These are phyloP conservation scores for Rutilus rutilus DNA, from an alignment of 2,113 vertebrate species.

Conservation along the genomic window DNA sequence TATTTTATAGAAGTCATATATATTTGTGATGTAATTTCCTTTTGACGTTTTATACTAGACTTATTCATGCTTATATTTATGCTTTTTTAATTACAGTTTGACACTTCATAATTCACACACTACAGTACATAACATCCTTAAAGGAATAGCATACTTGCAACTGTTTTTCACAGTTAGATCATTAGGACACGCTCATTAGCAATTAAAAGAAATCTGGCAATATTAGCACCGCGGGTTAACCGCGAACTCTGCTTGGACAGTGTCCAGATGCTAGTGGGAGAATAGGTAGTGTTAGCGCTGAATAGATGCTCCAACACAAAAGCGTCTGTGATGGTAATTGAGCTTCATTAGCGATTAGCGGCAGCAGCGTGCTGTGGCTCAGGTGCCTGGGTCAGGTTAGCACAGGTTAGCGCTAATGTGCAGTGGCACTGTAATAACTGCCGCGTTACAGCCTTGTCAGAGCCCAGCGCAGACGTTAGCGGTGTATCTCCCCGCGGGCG, in stretches of 20 bases:
- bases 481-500: conserved; percentile 65
- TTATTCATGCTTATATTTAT: too few species aligned
- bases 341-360: conserved; percentile 80
- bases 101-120: too few species aligned
- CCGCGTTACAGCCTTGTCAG: conserved; percentile 79
- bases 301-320: conserved; percentile 48
- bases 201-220: conserved; percentile 38
- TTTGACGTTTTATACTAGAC: too few species aligned
- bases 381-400: conserved; percentile 60
- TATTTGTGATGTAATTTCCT: too few species aligned
- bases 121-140: not conserved
- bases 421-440: conserved; percentile 80
- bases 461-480: conserved; percentile 75
- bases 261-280: conserved; percentile 48
- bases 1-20: too few species aligned
- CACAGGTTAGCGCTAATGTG: conserved; percentile 80
- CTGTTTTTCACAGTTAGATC: conserved; percentile 11
- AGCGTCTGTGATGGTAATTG: conserved; percentile 75
- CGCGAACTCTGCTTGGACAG: conserved; percentile 41
- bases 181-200: conserved; percentile 40
- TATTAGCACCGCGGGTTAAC: conserved; percentile 39
- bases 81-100: too few species aligned
- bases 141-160: conserved; percentile 23
- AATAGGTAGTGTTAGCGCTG: conserved; percentile 43
- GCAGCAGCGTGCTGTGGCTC: conserved; percentile 47